A percentile compares a stretch with the other conserved stretches of the same genome.
These are phyloP conservation scores for Paracyprichromis sp. DNA, from an alignment of 2,113 vertebrate genomes.

Conservation along the genomic window DNA sequence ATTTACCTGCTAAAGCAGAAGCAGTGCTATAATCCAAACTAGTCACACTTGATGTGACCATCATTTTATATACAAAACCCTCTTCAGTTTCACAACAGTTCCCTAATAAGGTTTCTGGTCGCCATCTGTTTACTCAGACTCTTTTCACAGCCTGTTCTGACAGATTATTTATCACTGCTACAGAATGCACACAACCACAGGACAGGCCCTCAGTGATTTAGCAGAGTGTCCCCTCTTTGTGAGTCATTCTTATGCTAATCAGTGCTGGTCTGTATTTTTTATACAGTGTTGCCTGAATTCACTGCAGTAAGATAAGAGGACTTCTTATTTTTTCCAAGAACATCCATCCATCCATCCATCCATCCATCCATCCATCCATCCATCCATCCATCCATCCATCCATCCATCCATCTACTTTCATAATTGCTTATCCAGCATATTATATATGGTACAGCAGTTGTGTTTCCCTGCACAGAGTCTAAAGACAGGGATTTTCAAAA, in stretches of 20 bases:
- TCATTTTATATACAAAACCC: neutral
- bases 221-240: neutral
- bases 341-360: neutral
- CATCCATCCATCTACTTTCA: neutral
- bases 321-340: neutral
- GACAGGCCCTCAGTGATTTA: neutral
- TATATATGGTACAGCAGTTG: neutral
- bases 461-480: neutral
- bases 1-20: neutral
- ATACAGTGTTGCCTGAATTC: neutral
- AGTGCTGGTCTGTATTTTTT: neutral
- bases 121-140: neutral
- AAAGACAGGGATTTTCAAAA: neutral
- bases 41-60: neutral
- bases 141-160: neutral
- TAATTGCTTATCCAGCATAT: neutral
- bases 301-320: neutral
- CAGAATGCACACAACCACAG: neutral
- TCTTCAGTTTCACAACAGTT: neutral
- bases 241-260: neutral
- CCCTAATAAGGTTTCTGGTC: neutral
- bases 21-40: neutral
- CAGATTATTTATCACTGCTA: neutral
- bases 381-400: neutral
- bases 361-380: neutral